Percentiles rank a stretch among this genome's conserved stretches.
These are phyloP conservation scores for Misgurnus mizolepis DNA, from an alignment of 2,113 vertebrate species.

Conservation along the genomic window DNA sequence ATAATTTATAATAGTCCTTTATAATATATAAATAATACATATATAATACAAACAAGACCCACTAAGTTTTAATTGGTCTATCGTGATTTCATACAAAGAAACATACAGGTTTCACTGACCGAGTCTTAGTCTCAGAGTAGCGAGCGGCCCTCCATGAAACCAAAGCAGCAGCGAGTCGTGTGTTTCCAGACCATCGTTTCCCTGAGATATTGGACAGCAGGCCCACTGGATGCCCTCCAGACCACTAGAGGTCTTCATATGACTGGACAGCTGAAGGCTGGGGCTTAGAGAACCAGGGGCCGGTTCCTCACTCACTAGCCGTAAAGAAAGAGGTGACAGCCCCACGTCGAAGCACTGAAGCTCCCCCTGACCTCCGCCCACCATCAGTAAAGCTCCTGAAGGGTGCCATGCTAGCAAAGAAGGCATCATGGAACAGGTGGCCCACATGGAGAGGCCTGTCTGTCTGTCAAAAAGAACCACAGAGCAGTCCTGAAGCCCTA, in stretches of 20 bases:
- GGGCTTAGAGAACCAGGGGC: constrained; percentile 61
- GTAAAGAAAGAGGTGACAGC: constrained; percentile 81
- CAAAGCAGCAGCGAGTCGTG: constrained; percentile 78
- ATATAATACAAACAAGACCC: background rate
- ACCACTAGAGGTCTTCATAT: constrained; percentile 78
- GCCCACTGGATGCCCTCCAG: constrained; percentile 85
- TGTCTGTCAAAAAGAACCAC: constrained; percentile 84
- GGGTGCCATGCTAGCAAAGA: constrained; percentile 85
- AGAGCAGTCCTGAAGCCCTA: constrained; percentile 89
- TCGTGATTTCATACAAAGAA: background rate
- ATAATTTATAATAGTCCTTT: too few relatives aligned
- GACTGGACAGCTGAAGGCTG: constrained; percentile 79
- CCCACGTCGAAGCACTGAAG: constrained; percentile 89
- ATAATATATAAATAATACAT: too few relatives aligned
- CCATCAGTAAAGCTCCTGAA: constrained; percentile 77
- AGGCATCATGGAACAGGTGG: constrained; percentile 79
- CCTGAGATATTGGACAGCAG: constrained; percentile 58
- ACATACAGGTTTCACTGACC: constrained; percentile 73
- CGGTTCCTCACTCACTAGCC: constrained; percentile 83
- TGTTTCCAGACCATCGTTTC: constrained; percentile 61
- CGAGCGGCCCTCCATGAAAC: constrained; percentile 87
- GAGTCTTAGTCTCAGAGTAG: constrained; percentile 82
- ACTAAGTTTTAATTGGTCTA: background rate
- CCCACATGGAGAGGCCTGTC: constrained; percentile 74
- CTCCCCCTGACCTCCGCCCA: constrained; percentile 85